phyloP scores from a whole-genome alignment of 2,888 invertebrate genomes.

The Xestia rhomboidea region DNA sequence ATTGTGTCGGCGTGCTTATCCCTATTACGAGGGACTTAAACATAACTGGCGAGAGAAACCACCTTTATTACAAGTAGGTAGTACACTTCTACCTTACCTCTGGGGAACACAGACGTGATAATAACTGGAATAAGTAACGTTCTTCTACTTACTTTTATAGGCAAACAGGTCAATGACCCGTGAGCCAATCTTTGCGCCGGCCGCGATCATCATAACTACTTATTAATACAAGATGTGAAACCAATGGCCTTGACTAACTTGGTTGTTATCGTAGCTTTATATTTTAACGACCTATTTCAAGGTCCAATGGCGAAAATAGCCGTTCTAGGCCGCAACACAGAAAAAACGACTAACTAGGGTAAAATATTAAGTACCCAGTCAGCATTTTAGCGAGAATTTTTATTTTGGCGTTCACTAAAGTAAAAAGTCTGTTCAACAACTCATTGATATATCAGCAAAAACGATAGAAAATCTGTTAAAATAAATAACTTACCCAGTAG shows the following conservation, averaged over 20 bases:
- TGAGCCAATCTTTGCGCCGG: background rate
- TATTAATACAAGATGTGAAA: background rate
- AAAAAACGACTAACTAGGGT: background rate
- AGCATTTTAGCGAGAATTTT: background rate
- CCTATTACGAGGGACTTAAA: too few species aligned
- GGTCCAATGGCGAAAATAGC: conserved; percentile 24
- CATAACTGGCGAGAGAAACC: too few species aligned
- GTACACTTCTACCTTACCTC: background rate
- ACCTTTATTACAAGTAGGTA: background rate
- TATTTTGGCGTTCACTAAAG: background rate
- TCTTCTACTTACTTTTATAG: background rate
- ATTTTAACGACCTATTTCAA: conserved; percentile 24
- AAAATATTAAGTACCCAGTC: background rate
- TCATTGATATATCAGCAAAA: background rate
- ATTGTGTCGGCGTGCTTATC: too few species aligned
- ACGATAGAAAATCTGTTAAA: background rate
- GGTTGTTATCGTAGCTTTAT: background rate
- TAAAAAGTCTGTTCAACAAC: background rate
- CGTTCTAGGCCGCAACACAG: background rate
- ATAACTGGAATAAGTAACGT: background rate
- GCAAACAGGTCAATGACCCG: conserved; percentile 16
- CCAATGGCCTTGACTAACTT: conserved; percentile 27
- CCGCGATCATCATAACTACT: conserved; percentile 6
- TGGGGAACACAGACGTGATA: background rate
- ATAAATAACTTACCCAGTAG: background rate